phyloP scores from a whole-genome alignment of 2,797 vertebrate species.

The Ctenosaura bakeri region DNA sequence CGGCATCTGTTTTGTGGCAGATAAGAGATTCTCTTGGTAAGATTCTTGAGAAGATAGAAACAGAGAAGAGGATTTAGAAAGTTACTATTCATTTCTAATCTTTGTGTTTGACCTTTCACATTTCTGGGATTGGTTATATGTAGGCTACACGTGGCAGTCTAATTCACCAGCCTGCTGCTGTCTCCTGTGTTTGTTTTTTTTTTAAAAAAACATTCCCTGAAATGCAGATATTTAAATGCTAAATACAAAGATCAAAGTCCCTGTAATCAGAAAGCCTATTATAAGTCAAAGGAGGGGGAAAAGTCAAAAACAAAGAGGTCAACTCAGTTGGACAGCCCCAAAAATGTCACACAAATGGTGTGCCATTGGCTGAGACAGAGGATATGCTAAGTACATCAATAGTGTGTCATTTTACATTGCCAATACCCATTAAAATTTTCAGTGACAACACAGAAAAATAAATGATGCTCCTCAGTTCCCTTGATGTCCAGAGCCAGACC shows the following conservation, averaged over 20 bases:
- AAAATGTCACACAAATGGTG: slow-evolving; percentile 11
- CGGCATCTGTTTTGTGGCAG: not conserved
- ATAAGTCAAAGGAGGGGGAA: slow-evolving; percentile 48
- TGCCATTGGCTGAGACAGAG: not conserved
- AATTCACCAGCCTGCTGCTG: slow-evolving; percentile 32
- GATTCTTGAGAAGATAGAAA: slow-evolving; percentile 20
- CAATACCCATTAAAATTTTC: slow-evolving; percentile 14
- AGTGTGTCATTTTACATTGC: slow-evolving; percentile 16
- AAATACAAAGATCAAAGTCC: slow-evolving; percentile 27
- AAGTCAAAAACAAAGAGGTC: slow-evolving; percentile 1
- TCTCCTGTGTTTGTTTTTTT: slow-evolving; percentile 40
- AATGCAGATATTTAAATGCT: slow-evolving; percentile 45
- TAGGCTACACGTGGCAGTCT: slow-evolving; percentile 24
- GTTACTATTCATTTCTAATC: slow-evolving; percentile 33
- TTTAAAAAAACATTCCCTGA: slow-evolving; percentile 39
- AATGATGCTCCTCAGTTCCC: not conserved
- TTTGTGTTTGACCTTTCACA: slow-evolving; percentile 17
- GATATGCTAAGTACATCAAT: not conserved
- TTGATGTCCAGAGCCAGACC: not conserved
- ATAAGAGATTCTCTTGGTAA: not conserved
- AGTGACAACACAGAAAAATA: slow-evolving; percentile 20
- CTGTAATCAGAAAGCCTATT: slow-evolving; percentile 24
- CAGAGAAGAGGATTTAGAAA: not conserved
- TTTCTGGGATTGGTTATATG: slow-evolving; percentile 21
- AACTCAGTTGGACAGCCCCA: not conserved